A percentile compares a stretch with the other conserved stretches of the same genome.
These are phyloP conservation scores for Dipodomys ordii DNA, from an alignment of 2,113 vertebrate genomes.

Conservation along the genomic window DNA sequence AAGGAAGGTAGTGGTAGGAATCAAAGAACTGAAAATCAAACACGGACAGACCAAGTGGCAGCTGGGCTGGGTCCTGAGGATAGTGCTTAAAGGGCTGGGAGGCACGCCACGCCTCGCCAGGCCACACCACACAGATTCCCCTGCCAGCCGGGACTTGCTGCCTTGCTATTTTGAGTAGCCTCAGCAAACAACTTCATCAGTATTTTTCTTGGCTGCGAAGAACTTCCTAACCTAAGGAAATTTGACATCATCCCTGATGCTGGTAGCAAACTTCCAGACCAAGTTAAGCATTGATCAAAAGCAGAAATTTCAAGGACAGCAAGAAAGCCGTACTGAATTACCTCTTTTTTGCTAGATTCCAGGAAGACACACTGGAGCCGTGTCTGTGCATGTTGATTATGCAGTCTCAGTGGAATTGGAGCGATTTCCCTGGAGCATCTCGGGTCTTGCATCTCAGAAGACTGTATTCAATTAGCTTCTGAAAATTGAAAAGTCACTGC, in stretches of 20 bases:
- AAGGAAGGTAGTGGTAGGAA: neutral
- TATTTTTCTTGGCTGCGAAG: neutral
- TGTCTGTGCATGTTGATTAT: neutral
- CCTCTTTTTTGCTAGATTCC: neutral
- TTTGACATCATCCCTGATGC: neutral
- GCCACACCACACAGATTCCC: neutral
- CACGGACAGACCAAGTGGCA: rapidly evolving
- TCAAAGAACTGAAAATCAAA: neutral
- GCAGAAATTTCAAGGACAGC: neutral
- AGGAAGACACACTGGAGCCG: neutral
- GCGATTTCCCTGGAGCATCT: neutral
- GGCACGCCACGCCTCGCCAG: no score
- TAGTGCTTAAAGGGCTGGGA: neutral
- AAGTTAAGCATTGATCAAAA: neutral
- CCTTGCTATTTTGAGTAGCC: neutral
- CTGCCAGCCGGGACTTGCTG: neutral
- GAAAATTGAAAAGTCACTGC: constrained; percentile 64
- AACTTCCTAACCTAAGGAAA: neutral
- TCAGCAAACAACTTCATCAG: no score
- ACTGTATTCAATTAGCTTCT: constrained; percentile 58
- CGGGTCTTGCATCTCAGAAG: neutral
- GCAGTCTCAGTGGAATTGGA: constrained; percentile 2
- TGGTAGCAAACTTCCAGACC: neutral
- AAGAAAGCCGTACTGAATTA: neutral
- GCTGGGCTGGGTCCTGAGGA: neutral